phyloP scores from a whole-genome alignment of 2,113 vertebrate genomes.

The Trichechus manatus region DNA sequence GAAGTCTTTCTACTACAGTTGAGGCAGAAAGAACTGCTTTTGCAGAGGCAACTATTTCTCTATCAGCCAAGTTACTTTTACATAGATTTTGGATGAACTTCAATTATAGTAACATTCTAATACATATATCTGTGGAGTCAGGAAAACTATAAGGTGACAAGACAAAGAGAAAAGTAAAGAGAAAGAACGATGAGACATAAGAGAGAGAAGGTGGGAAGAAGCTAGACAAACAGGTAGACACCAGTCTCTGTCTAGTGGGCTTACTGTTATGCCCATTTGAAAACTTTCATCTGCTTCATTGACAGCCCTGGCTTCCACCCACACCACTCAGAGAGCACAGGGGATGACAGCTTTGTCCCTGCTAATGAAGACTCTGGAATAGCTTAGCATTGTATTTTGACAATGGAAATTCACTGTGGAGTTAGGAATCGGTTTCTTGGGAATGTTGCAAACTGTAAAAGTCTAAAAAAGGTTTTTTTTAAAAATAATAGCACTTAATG shows the following conservation, averaged over 20 bases:
- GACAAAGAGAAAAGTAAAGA: background rate
- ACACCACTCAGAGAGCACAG: constrained; percentile 56
- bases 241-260: background rate
- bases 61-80: background rate
- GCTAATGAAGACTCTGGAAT: constrained; percentile 68
- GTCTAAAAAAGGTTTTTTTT: constrained; percentile 79
- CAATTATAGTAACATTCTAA: background rate
- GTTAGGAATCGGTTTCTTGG: constrained; percentile 74
- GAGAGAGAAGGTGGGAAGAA: constrained; percentile 44
- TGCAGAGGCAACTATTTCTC: background rate
- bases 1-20: background rate
- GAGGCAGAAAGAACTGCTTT: background rate
- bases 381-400: constrained; percentile 59
- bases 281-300: constrained; percentile 30
- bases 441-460: constrained; percentile 71
- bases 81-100: constrained; percentile 11
- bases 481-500: constrained; percentile 85
- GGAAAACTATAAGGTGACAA: background rate
- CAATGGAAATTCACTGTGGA: constrained; percentile 75
- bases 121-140: background rate
- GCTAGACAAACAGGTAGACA: background rate
- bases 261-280: background rate
- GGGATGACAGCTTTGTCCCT: constrained; percentile 50
- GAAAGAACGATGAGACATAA: background rate
- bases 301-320: background rate